Conservation (phyloP, 2,113 vertebrate species). For the Pionites leucogaster region DNA sequence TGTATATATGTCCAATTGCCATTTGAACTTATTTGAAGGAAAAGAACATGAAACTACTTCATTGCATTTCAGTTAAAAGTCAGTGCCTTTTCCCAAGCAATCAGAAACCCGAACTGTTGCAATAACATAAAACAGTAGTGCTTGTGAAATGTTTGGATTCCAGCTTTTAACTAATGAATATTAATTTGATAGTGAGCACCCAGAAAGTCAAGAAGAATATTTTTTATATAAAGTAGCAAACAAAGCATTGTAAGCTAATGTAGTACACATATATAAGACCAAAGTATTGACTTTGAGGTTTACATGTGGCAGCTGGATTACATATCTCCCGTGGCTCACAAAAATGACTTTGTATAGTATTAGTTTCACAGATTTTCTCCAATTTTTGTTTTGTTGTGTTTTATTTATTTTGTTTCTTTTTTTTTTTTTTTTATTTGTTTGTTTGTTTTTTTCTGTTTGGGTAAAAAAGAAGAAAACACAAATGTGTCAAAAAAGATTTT, state of each 20-base stretch:
- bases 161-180: neutral
- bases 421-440: neutral
- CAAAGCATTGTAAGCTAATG: neutral
- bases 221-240: neutral
- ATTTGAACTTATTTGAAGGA: neutral
- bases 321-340: neutral
- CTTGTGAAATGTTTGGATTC: neutral
- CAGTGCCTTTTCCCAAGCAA: neutral
- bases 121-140: neutral
- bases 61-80: neutral
- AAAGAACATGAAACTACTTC: neutral
- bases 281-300: neutral
- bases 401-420: neutral
- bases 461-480: neutral
- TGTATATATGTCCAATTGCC: neutral
- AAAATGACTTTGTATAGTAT: neutral
- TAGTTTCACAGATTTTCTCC: neutral
- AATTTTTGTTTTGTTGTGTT: neutral
- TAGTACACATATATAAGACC: neutral
- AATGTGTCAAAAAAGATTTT: neutral
- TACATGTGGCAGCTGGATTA: neutral
- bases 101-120: neutral
- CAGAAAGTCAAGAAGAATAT: neutral
- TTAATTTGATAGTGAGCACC: neutral
- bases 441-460: fast-evolving